phyloP scores from a whole-genome alignment of 2,113 vertebrate species.

The Oncorhynchus kisutch region DNA sequence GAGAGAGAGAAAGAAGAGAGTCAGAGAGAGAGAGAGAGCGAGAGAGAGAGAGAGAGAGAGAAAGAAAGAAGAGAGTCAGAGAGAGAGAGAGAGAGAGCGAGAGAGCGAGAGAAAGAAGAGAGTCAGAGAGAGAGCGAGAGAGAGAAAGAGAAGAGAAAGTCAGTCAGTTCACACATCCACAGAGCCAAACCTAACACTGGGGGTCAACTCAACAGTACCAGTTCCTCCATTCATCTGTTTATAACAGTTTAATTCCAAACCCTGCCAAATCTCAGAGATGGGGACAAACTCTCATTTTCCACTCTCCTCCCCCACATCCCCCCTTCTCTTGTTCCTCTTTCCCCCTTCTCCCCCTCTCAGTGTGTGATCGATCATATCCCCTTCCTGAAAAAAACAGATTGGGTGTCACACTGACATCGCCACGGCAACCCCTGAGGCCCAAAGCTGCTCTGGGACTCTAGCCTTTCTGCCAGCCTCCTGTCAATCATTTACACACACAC shows the following conservation, averaged over 20 bases:
- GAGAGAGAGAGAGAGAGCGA: background rate
- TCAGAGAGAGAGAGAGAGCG: background rate
- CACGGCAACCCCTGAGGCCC: constrained; percentile 61
- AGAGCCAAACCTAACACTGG: constrained; percentile 10
- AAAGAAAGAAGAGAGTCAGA: no score
- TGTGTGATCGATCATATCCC: constrained; percentile 71
- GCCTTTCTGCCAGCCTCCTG: constrained; percentile 60
- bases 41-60: background rate
- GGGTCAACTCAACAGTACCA: background rate
- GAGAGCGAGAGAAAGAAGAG: background rate
- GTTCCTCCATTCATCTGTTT: background rate
- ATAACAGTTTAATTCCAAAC: background rate
- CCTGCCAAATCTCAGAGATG: constrained; percentile 31
- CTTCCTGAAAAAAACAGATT: constrained; percentile 69
- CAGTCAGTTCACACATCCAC: background rate
- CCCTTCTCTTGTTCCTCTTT: background rate
- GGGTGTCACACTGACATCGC: constrained; percentile 75
- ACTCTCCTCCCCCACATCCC: background rate
- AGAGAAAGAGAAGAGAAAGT: constrained; percentile 68
- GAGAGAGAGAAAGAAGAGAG: background rate
- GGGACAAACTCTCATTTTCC: constrained; percentile 19
- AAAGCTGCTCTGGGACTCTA: constrained; percentile 68
- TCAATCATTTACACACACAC: constrained; percentile 44
- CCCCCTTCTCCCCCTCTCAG: constrained; percentile 7
- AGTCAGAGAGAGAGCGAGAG: background rate